Base-by-base conservation (phyloP, 2,888 invertebrate species). In the Pristionchus entomophagus region DNA sequence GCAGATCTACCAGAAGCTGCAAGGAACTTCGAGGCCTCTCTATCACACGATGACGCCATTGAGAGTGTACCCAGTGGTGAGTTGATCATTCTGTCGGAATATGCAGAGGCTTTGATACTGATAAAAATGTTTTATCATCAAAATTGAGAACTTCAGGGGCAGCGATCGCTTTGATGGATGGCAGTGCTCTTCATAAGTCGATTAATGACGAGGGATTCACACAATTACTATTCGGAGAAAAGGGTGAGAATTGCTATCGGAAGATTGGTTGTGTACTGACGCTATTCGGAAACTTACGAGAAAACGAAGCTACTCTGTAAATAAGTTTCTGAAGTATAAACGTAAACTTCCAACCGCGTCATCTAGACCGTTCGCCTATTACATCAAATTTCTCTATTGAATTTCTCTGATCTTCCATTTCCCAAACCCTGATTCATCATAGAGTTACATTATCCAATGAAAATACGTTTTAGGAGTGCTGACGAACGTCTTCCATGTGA, bases 401-500 rank as follows among this genome's bases (percentile, higher is more conserved):
- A n/a, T n/a, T n/a, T n/a, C n/a, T n/a, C n/a, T n/a, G n/a, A n/a
- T n/a, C n/a, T n/a, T n/a, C n/a, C n/a, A n/a, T n/a, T n/a, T n/a
- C n/a, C n/a, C n/a, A n/a, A n/a, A n/a, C n/a, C n/a, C n/a, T n/a
- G n/a, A n/a, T n/a, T n/a, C n/a, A n/a, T n/a, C n/a, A n/a, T n/a
- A n/a, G n/a, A n/a, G n/a, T n/a, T n/a, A n/a, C 2, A 19, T 77
- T 12, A 32, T 8, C 2, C 12, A 45, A 5, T 53, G 2, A 32
- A 53, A 32, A 8, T 51, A 53, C 41, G 17, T 51, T 51, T 45
- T 35, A 85, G 92, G 92, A 1, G 88, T 92, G 22, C 86, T 93
- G 26, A 92, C 92, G 2, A 90, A 91, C n/a, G 88, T 92, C 17
- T 93, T 93, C 86, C 89, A 91, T 82, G 88, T 91, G 87, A 89